phyloP scores from a whole-genome alignment of 2,888 invertebrate genomes.

The Gonocerus acuteangulatus region DNA sequence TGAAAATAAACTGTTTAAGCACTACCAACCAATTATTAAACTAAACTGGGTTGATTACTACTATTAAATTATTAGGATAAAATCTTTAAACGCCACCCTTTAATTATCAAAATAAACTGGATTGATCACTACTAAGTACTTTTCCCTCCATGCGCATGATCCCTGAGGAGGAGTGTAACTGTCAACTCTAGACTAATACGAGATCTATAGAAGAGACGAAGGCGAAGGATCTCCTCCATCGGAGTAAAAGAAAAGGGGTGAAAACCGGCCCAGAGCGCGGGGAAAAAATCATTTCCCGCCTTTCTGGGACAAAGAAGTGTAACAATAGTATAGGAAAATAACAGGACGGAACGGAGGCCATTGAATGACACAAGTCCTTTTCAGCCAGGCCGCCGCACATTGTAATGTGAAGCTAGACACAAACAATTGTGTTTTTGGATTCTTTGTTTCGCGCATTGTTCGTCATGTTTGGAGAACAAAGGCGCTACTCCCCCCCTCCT shows the following conservation, averaged over 20 bases:
- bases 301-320: constrained; percentile 21
- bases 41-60: no score
- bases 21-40: no score
- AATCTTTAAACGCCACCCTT: no score
- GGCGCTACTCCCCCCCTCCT: constrained; percentile 26
- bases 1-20: no score
- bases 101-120: no score
- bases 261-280: constrained; percentile 11
- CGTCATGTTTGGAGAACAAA: constrained; percentile 39
- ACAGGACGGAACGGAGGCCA: constrained; percentile 31
- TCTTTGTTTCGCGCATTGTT: constrained; percentile 39
- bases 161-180: no score
- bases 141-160: no score
- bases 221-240: not conserved
- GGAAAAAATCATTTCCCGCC: constrained; percentile 24
- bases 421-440: constrained; percentile 39
- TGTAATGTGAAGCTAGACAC: constrained; percentile 39
- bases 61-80: no score
- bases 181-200: not conserved
- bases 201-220: not conserved
- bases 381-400: constrained; percentile 34
- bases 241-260: constrained; percentile 11
- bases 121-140: no score
- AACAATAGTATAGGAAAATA: constrained; percentile 36
- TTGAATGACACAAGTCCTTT: constrained; percentile 38